Evolutionary conservation across 2,797 vertebrate genomes (phyloP), one percentile per base, ranked within the genome.

Genomic region (Moxostoma hubbsi): DNA sequence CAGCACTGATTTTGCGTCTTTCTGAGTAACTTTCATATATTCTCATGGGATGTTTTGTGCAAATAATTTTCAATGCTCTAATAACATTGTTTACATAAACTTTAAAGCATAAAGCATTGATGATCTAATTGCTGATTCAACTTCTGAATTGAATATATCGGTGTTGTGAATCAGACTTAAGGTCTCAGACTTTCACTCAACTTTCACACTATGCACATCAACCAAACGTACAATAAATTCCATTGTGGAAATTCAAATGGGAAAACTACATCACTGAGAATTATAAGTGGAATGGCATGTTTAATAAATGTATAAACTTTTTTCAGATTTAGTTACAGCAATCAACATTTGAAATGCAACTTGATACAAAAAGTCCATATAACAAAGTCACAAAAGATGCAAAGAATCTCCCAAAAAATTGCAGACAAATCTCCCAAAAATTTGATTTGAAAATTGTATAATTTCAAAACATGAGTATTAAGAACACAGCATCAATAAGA

Each of bases 231-330:
- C 24, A 24, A 24, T 24, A 24, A 24, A 24, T 24, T 24, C 24
- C 24, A 24, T 24, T 24, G 24, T 24, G 24, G 24, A 24, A 24
- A 24, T 24, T 24, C 24, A 24, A 24, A 24, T 24, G 24, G 24
- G 24, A 24, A 24, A 24, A 24, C 24, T 24, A 24, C 24, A 24
- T 24, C 24, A 24, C 24, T 24, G 24, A 24, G 24, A 24, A 24
- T 24, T 24, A 24, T 24, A 24, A 24, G 24, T 49, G 66, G 46
- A 80, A 68, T 80, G 61, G 78, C 55, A 78, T 85, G 36, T 36
- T 85, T 85, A 85, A 82, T 85, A 59, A 80, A 72, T 49, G 79
- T 76, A 63, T 65, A 80, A 69, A 72, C 79, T 11, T 46, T 66
- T 64, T 46, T 73, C 76, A 80, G 69, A 58, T 65, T 74, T 80